Percentiles rank a stretch among this genome's conserved stretches.
phyloP scores from a whole-genome alignment of 2,888 invertebrate genomes.

The Litoditis marina region DNA sequence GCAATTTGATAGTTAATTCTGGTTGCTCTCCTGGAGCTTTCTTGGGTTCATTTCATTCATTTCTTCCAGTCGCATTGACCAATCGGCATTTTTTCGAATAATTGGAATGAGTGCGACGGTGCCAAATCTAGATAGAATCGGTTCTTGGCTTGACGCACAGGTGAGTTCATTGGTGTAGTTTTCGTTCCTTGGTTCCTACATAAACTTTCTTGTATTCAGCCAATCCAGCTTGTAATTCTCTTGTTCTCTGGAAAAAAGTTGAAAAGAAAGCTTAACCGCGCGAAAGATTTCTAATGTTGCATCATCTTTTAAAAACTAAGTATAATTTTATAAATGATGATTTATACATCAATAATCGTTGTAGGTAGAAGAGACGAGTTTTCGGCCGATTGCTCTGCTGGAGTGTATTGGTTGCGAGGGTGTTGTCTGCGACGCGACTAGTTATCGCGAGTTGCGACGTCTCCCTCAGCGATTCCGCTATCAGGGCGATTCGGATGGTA shows the following conservation, averaged over 20 bases:
- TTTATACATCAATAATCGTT: not conserved
- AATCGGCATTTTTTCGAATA: slow-evolving; percentile 72
- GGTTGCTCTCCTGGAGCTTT: too few species aligned
- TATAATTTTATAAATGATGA: too few species aligned
- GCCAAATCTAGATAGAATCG: slow-evolving; percentile 79
- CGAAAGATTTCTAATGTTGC: too few species aligned
- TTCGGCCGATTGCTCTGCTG: slow-evolving; percentile 82
- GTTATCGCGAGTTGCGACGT: not conserved
- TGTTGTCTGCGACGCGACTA: slow-evolving; percentile 6
- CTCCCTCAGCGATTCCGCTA: slow-evolving; percentile 2
- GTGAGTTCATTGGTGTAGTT: slow-evolving; percentile 9
- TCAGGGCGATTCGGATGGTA: slow-evolving; percentile 11
- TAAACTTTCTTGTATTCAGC: too few species aligned
- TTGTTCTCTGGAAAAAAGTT: too few species aligned
- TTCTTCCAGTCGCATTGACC: not conserved
- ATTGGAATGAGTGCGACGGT: slow-evolving; percentile 97
- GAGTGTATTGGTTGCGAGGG: slow-evolving; percentile 60
- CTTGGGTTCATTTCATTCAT: too few species aligned
- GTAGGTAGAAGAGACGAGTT: slow-evolving; percentile 69
- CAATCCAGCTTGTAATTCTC: too few species aligned
- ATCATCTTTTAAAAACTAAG: too few species aligned
- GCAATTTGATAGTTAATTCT: too few species aligned
- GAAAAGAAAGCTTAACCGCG: too few species aligned
- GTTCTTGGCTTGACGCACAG: slow-evolving; percentile 80
- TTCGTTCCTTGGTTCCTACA: not conserved